Conservation (phyloP, 1,140 invertebrate species). For the Meloidogyne chitwoodi region DNA sequence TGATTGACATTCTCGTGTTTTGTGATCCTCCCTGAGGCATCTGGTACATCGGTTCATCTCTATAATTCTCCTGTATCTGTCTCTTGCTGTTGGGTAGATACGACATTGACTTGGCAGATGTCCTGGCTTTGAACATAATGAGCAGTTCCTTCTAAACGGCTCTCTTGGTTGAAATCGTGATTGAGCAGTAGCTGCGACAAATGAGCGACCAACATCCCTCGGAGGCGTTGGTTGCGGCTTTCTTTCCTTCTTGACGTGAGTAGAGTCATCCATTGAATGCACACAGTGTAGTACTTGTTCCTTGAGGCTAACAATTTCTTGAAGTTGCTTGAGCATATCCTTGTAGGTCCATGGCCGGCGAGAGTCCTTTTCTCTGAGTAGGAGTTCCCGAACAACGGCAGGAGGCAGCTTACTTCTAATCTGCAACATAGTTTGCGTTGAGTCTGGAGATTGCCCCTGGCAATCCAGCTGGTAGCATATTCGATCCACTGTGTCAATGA, state of each 20-base stretch:
- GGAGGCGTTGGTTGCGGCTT: conserved; percentile 1
- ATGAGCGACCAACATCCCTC: background rate
- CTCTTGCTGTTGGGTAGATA: background rate
- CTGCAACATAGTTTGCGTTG: too few species aligned
- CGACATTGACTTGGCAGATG: background rate
- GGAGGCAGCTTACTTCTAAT: too few species aligned
- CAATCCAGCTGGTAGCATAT: too few species aligned
- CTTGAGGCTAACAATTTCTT: background rate
- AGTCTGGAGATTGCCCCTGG: too few species aligned
- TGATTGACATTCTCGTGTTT: background rate
- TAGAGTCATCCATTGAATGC: background rate
- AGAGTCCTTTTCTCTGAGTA: too few species aligned
- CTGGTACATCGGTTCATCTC: conserved; percentile 4
- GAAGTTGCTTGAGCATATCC: too few species aligned
- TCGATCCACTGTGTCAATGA: too few species aligned
- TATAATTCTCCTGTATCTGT: background rate
- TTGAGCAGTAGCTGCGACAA: background rate
- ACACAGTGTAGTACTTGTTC: background rate
- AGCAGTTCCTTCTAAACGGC: background rate
- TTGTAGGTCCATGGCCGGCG: too few species aligned
- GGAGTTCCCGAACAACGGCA: too few species aligned
- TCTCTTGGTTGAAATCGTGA: background rate
- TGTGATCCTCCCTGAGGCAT: too few species aligned
- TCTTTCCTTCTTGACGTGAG: background rate
- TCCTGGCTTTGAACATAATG: background rate